Evolutionary conservation across 2,888 invertebrate genomes (phyloP), one percentile per base, ranked within the genome.

Genomic region (Anthophora plumipes): DNA sequence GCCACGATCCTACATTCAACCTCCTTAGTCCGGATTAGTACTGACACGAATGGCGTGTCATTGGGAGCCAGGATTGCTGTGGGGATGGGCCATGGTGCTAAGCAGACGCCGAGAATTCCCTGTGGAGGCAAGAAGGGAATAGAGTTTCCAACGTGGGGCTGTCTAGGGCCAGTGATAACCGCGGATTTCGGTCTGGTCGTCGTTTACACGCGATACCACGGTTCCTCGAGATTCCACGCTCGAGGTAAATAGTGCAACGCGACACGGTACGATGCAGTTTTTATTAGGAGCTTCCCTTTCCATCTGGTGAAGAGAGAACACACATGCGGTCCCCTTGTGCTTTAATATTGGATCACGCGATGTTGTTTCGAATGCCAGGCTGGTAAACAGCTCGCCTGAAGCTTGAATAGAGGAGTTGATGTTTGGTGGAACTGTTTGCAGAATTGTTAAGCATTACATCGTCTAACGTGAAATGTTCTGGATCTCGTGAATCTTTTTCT

Each of bases 1-100:
- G 89, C 83, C 73, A 78, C 84, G 84, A 86, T 87, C 82, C 83
- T 84, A 73, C 84, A 77, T 88, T 89, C 84, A 88, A 89, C 86
- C 89, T 90, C 87, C 90, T 91, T 90, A 90, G 88, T 71, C 80
- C 80, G 89, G 90, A 91, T 90, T 90, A 90, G 91, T 87, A 89
- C 86, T 80, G 89, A 89, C 90, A 85, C 88, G 89, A 85, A 88
- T 85, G 86, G 85, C 89, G 88, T 88, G 89, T 90, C 90, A 88
- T 90, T 89, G 90, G 89, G 84, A 86, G 87, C 85, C 78, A 79
- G 85, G 87, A 86, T 88, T 87, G 85, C 76, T 81, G n/a, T n/a
- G 79, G 81, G 84, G 74, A 80, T 41, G 70, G 76, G 61, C 70
- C 61, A n/a, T 55, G 5, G 54, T 59, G 77, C 60, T 76, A 66